These are phyloP conservation scores for Hartigia nigra DNA, from an alignment of 2,888 invertebrate species.

Conservation along the genomic window DNA sequence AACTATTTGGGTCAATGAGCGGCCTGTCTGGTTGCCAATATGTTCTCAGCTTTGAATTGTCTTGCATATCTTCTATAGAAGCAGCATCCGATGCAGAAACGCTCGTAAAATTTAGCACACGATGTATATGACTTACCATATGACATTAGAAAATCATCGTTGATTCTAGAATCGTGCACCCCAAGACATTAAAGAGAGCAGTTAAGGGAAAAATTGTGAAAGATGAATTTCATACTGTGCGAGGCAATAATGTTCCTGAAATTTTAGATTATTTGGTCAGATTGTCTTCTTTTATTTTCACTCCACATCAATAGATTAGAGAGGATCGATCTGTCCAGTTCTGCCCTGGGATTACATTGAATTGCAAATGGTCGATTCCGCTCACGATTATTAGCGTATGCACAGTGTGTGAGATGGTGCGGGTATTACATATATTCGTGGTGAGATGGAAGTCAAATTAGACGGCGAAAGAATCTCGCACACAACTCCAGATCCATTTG, in stretches of 20 bases:
- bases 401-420: not conserved
- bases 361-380: not conserved
- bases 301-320: not conserved
- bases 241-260: not conserved
- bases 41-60: no score
- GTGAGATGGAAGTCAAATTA: not conserved
- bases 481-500: not conserved
- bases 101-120: no score
- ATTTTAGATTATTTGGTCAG: not conserved
- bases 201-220: not conserved
- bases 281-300: not conserved
- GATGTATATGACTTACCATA: not conserved
- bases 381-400: not conserved
- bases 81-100: no score
- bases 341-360: not conserved
- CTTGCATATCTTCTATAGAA: no score
- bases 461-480: not conserved
- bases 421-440: not conserved
- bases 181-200: not conserved
- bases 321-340: not conserved
- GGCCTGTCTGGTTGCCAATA: no score
- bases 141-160: not conserved
- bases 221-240: not conserved
- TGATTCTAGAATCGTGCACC: not conserved
- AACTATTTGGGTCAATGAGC: not conserved